phyloP scores from a whole-genome alignment of 2,888 invertebrate genomes.

The Cryptocephalus primarius region DNA sequence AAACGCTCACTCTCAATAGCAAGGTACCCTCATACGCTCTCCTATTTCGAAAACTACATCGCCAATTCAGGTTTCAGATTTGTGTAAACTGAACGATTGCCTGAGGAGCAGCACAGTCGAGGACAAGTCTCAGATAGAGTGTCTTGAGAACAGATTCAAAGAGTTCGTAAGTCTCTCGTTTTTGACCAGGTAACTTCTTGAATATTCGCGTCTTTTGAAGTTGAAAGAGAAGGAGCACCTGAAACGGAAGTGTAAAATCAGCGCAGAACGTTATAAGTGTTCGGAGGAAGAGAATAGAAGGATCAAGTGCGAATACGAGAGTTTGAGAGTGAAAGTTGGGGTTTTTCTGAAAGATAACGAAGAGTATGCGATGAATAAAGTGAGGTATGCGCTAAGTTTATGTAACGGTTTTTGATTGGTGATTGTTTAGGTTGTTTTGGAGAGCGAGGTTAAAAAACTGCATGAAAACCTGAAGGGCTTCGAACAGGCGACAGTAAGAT shows the following conservation, averaged over 20 bases:
- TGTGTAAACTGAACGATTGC: constrained; percentile 9
- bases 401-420: neutral
- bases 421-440: constrained; percentile 9
- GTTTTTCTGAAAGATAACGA: constrained; percentile 6
- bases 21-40: neutral
- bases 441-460: constrained; percentile 9
- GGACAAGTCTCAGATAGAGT: constrained; percentile 15
- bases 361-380: constrained; percentile 6
- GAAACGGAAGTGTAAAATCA: constrained; percentile 9
- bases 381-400: constrained; percentile 5
- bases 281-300: constrained; percentile 8
- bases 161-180: constrained; percentile 11
- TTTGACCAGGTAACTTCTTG: neutral
- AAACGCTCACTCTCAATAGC: neutral
- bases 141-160: constrained; percentile 17
- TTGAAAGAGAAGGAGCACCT: constrained; percentile 9
- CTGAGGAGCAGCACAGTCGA: constrained; percentile 11
- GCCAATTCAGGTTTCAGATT: neutral
- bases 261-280: constrained; percentile 4
- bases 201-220: constrained; percentile 1
- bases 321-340: constrained; percentile 5
- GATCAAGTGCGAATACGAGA: constrained; percentile 8
- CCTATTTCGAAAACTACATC: neutral
- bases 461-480: constrained; percentile 9
- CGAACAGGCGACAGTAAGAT: constrained; percentile 10